phyloP scores from a whole-genome alignment of 2,797 vertebrate genomes.

The Tragelaphus oryx region DNA sequence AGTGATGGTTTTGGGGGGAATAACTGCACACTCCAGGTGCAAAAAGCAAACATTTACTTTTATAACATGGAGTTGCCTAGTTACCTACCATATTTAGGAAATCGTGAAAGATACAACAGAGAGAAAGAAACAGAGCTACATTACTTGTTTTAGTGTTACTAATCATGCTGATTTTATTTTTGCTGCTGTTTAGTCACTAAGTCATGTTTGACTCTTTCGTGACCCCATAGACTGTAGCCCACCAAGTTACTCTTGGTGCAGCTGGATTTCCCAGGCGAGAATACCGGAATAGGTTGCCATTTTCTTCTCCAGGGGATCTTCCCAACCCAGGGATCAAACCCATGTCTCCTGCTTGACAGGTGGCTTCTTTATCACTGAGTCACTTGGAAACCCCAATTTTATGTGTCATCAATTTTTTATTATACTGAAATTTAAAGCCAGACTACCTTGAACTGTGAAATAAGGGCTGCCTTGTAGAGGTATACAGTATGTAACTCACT shows the following conservation, averaged over 20 bases:
- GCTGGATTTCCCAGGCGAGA: background rate
- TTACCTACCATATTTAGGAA: background rate
- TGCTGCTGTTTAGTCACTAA: background rate
- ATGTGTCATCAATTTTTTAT: background rate
- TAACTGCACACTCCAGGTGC: background rate
- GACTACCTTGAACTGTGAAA: background rate
- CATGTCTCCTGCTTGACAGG: background rate
- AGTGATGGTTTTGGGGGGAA: background rate
- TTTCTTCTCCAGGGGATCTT: background rate
- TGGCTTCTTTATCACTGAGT: background rate
- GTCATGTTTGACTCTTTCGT: background rate
- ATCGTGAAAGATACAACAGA: slow-evolving; percentile 24
- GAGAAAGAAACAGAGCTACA: background rate
- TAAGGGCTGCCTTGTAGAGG: background rate
- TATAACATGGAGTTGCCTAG: background rate
- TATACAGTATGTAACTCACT: background rate
- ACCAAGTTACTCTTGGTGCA: background rate
- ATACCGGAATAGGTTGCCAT: background rate
- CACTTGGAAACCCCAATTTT: background rate
- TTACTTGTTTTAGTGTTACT: slow-evolving; percentile 11
- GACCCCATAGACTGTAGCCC: background rate
- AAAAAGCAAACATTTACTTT: slow-evolving; percentile 2
- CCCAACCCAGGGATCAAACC: background rate
- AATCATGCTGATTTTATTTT: background rate
- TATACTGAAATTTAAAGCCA: background rate